Evolutionary conservation across 1,140 invertebrate genomes (phyloP), one percentile per base, ranked within the genome.

Genomic region (Aphaenogaster floridana): DNA sequence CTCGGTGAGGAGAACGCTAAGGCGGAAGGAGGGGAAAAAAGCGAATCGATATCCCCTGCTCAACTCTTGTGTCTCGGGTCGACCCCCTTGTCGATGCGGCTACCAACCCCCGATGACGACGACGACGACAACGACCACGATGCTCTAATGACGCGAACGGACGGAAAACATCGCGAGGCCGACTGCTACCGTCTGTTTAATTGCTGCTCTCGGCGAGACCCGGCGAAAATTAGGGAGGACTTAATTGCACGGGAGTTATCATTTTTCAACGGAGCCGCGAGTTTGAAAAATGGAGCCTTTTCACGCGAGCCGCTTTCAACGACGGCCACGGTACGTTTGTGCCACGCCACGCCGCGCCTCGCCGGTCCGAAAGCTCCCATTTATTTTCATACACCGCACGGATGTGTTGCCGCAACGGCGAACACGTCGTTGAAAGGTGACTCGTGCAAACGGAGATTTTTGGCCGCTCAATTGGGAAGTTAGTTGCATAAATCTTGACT

Each of bases 31-130:
- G 52, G 52, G 42, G 36, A 68, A 77, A 34, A 68, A 57, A 42
- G 21, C 50, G 59, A 92, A 93, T 93, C 92, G 89, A 93, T 93
- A 92, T 90, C 91, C 92, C 89, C 88, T 88, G 89, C 91, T 77
- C 86, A 72, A 74, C 52, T 68, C 85, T n/a, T 68, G 68, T 63
- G 34, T 85, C 74, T 86, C 69, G 28, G n/a, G 72, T 76, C 57
- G 66, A 59, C 57, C 17, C 42, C 8, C 42, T 61, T 36, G 78
- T 68, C 9, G 63, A 54, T 34, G n/a, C 42, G 59, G 76, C 15
- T 78, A 45, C 36, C 15, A 52, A 54, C n/a, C 48, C 1, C 7
- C 48, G 28, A 64, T 21, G 13, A 78, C 9, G 42, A 48, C 11
- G 13, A 69, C 21, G 28, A 59, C n/a, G n/a, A 28, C 57, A 13